Base-by-base conservation (phyloP, 2,888 invertebrate genomes). In the Leptarthrus brevirostris region DNA sequence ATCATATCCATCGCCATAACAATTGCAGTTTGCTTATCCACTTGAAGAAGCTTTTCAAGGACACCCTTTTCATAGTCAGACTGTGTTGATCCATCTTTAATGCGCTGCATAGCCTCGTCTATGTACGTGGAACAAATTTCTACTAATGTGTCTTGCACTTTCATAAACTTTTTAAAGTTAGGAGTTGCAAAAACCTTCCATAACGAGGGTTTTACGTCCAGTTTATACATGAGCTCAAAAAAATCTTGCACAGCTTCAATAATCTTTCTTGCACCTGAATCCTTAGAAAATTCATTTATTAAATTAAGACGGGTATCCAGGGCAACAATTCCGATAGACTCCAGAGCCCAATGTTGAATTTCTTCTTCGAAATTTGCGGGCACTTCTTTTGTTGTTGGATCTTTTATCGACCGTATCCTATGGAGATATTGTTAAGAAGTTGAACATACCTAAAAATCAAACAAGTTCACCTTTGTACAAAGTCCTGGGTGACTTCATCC, bases 1-100 rank as follows among this genome's bases (percentile, higher is more conserved):
- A 92, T 78, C 90, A 92, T 89, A 80, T 92, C 92, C 79, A 89
- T 87, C 1, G 89, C 89, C 90, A 92, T 92, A 75, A 89, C 86
- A 4, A 87, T 80, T 0, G 91, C 92, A 6, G 90, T 86, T 79
- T 86, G 87, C 76, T 88, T 86, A 78, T 91, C 89, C 18, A 89
- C 87, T 53, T 86, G 87, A 22, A 91, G 81, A 8, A 92, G 81
- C 78, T 88, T 89, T 81, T 92, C 89, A 44, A 92, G 84, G 1
- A 92, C 87, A 80, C 91, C 91, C 77, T 74, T 54, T 14, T 86
- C 85, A 16, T 86, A 86, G 86, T 80, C 87, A 86, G 79, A 86
- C 22, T 20, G 12, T 12, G 30, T 12, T 8, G 40, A 16, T 12
- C 87, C 86, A 77, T 87, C 83, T 3, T 79, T 77, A 77, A 78